These are phyloP conservation scores for Eurystomus gularis DNA, from an alignment of 2,113 vertebrate genomes.

Conservation along the genomic window DNA sequence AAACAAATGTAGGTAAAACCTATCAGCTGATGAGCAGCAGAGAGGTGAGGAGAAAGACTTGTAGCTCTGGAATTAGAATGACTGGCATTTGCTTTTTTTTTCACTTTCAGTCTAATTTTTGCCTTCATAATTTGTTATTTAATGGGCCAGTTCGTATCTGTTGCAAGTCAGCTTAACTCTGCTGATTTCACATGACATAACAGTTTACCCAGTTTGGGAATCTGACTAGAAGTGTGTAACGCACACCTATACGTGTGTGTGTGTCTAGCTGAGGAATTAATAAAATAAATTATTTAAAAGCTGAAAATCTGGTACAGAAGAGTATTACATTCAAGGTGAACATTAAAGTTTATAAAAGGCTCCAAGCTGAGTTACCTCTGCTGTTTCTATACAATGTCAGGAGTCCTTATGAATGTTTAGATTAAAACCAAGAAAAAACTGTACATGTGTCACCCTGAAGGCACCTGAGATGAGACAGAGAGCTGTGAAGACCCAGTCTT, in stretches of 20 bases:
- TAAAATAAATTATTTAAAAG: background rate
- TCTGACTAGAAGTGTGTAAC: background rate
- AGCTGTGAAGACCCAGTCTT: background rate
- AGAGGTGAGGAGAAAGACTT: background rate
- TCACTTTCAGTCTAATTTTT: background rate
- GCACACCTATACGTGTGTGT: background rate
- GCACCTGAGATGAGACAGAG: background rate
- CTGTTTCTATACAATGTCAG: background rate
- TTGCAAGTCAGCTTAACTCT: background rate
- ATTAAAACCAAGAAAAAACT: background rate
- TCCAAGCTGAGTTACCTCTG: background rate
- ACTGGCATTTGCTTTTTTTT: background rate
- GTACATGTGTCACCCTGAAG: background rate
- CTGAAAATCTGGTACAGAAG: background rate
- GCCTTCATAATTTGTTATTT: background rate
- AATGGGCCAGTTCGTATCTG: background rate
- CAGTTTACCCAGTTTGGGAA: background rate
- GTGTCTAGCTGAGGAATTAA: background rate
- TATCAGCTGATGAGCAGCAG: background rate
- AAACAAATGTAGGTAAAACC: background rate
- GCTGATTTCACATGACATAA: background rate
- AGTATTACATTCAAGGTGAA: background rate
- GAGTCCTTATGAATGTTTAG: background rate
- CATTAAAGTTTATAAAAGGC: background rate
- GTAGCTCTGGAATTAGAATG: background rate